A percentile compares a stretch with the other conserved stretches of the same genome.
Evolutionary conservation across 2,888 invertebrate genomes (phyloP).

Genomic region (Parascotia fuliginaria): DNA sequence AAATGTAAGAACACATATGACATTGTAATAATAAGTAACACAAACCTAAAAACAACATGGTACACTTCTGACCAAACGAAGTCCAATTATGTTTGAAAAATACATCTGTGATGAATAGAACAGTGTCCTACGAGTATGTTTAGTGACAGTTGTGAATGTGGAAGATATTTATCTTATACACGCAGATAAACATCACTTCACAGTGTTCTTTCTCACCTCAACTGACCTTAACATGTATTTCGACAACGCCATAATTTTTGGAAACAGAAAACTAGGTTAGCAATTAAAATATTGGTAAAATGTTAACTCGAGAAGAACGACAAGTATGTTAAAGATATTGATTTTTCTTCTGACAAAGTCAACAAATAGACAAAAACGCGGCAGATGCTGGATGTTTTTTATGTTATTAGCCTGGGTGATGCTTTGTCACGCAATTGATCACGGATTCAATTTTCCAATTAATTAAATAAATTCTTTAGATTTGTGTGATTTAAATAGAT

Average conservation of each 20-base stretch:
- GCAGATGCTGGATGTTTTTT: too few species aligned
- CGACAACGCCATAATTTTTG: conserved; percentile 27
- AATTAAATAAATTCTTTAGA: too few species aligned
- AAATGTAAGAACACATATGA: too few species aligned
- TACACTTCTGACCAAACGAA: background rate
- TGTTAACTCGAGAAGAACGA: background rate
- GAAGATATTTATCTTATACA: conserved; percentile 79
- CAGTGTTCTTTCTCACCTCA: conserved; percentile 51
- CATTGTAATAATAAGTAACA: background rate
- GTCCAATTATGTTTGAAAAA: conserved; percentile 32
- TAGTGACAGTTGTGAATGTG: conserved; percentile 62
- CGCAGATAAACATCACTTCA: conserved; percentile 68
- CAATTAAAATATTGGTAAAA: conserved; percentile 16
- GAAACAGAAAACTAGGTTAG: conserved; percentile 23
- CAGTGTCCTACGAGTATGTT: conserved; percentile 29
- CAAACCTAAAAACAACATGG: background rate
- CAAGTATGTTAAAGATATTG: too few species aligned
- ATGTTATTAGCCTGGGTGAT: too few species aligned
- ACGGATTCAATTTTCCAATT: too few species aligned
- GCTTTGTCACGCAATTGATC: too few species aligned
- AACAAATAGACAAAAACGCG: too few species aligned
- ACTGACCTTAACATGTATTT: conserved; percentile 48
- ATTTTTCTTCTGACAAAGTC: too few species aligned
- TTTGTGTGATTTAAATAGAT: too few species aligned
- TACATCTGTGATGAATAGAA: conserved; percentile 34